A percentile compares a stretch with the other conserved stretches of the same genome.
These are phyloP conservation scores for Archivesica marissinica DNA, from an alignment of 1,140 invertebrate species.

Conservation along the genomic window DNA sequence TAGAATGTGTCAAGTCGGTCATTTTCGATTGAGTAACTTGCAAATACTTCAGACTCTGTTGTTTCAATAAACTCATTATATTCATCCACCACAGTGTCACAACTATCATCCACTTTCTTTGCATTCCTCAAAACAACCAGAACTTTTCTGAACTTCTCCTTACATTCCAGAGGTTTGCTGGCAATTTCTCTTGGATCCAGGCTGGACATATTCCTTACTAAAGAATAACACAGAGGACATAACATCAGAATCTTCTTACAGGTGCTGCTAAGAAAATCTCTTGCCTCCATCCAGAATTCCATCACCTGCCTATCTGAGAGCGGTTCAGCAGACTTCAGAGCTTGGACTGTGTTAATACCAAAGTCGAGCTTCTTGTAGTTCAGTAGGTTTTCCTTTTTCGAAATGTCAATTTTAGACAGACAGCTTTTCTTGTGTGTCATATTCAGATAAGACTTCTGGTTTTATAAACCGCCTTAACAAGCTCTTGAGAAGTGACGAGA, in stretches of 20 bases:
- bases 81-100: too few relatives aligned
- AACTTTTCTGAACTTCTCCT: conserved; percentile 22
- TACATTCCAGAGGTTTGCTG: neutral
- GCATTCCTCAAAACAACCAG: too few relatives aligned
- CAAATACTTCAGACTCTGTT: too few relatives aligned
- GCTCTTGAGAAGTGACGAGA: conserved; percentile 30
- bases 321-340: conserved; percentile 23
- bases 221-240: conserved; percentile 53
- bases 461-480: conserved; percentile 43
- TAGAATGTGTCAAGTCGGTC: too few relatives aligned
- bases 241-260: conserved; percentile 32
- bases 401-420: conserved; percentile 28
- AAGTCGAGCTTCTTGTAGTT: conserved; percentile 37
- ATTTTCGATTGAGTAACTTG: too few relatives aligned
- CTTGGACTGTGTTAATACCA: conserved; percentile 15
- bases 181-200: conserved; percentile 51
- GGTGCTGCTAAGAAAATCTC: conserved; percentile 22
- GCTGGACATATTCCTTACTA: conserved; percentile 42
- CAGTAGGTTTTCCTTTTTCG: conserved; percentile 39
- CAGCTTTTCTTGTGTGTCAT: conserved; percentile 33
- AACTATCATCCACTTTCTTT: too few relatives aligned
- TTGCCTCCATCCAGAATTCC: conserved; percentile 38
- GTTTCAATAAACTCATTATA: too few relatives aligned
- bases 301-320: conserved; percentile 36
- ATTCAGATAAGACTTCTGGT: conserved; percentile 27